These are phyloP conservation scores for Buphagus erythrorhynchus DNA, from an alignment of 2,797 vertebrate species.

Conservation along the genomic window DNA sequence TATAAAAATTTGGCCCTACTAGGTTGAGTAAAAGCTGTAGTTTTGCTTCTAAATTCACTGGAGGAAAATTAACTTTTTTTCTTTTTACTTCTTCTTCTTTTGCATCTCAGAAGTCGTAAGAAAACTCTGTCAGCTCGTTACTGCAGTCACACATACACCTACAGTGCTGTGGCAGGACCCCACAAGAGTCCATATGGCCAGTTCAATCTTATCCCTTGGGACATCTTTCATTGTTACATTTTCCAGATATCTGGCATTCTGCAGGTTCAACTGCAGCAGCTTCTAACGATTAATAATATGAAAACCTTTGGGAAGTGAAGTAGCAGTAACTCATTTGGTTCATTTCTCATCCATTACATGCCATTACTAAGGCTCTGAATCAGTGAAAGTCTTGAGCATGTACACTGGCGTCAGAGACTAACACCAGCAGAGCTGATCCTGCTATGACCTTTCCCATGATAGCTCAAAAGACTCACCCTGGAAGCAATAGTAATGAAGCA, in stretches of 20 bases:
- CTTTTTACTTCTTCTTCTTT: not conserved
- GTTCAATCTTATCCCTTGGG: not conserved
- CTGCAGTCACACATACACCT: slow-evolving; percentile 6
- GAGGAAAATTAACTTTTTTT: not conserved
- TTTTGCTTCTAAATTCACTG: not conserved
- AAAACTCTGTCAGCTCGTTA: not conserved
- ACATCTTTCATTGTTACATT: slow-evolving; percentile 2
- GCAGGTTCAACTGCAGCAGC: not conserved
- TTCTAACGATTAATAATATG: slow-evolving; percentile 9
- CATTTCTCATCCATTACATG: not conserved
- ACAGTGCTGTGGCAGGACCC: not conserved
- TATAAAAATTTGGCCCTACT: not conserved
- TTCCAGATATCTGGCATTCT: slow-evolving; percentile 46
- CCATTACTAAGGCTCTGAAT: not conserved
- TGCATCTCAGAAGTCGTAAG: not conserved
- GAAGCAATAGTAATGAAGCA: not conserved
- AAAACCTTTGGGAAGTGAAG: slow-evolving; percentile 6
- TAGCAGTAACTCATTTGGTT: not conserved
- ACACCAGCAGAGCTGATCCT: not conserved
- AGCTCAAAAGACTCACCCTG: not conserved
- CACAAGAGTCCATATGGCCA: not conserved
- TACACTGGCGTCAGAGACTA: not conserved
- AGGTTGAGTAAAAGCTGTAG: not conserved
- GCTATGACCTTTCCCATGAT: not conserved
- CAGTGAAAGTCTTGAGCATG: not conserved